Evolutionary conservation across 2,888 invertebrate genomes (phyloP), one percentile per base, ranked within the genome.

Genomic region (Lobophora halterata): DNA sequence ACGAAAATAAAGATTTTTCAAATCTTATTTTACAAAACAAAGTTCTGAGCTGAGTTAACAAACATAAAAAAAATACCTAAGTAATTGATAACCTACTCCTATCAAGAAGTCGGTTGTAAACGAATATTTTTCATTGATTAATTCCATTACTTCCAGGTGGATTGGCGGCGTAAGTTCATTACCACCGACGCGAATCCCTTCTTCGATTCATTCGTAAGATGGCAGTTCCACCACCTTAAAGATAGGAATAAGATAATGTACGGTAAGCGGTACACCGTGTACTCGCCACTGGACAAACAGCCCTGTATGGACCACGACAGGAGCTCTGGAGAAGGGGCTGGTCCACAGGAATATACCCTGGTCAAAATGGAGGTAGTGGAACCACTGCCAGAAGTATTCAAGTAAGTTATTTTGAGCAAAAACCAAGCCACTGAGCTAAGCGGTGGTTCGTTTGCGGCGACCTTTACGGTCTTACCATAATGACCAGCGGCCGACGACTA

Each of bases 281-380:
- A 91, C 79, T 99, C 98, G 0, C 97, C 98, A 0, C 92, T 95
- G 64, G 99, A 99, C 81, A 94, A 94, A 4, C 99, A 99, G 73
- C 99, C 99, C 0, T 99, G 99, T 72, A 99, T 99, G 99, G 99
- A 99, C 78, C 99, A 99, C 71, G 99, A 99, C 77, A 91, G 99
- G 57, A 93, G 96, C 20, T 89, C 93, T 1, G 99, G 99, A 0
- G 99, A 99, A 87, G 99, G 98, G 26, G 98, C 98, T 2, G 99
- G 97, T 0, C 97, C 98, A 0, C 98, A 98, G 77, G 99, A 99
- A 77, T 99, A 99, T 69, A 98, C 98, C 1, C 88, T 99, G 1
- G 91, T 99, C 43, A 99, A 99, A 86, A 93, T 99, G 93, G 92
- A 93, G 76, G 79, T 97, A 2, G 62, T 92, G 11, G 88, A 92